Percentiles rank a stretch among this genome's conserved stretches.
These are phyloP conservation scores for Otus sunia DNA, from an alignment of 2,113 vertebrate genomes.

Conservation along the genomic window DNA sequence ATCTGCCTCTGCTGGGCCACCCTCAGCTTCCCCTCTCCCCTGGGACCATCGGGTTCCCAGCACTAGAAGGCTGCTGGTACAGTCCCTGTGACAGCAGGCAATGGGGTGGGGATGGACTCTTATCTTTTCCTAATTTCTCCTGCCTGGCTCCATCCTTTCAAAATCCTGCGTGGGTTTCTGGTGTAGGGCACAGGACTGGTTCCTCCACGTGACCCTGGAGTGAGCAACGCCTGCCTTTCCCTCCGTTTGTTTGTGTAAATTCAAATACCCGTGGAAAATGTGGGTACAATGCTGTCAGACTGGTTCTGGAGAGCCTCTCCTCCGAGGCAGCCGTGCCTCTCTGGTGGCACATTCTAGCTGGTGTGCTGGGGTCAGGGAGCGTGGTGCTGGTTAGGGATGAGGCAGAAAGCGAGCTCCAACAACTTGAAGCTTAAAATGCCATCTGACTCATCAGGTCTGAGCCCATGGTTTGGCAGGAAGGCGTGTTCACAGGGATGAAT, in stretches of 20 bases:
- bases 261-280: neutral
- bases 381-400: fast-evolving
- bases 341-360: fast-evolving
- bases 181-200: neutral
- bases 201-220: neutral
- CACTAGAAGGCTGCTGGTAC: neutral
- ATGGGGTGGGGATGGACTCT: no score
- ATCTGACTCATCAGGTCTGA: neutral
- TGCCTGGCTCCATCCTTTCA: neutral
- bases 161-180: neutral
- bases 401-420: fast-evolving
- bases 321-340: fast-evolving
- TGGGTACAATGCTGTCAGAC: neutral
- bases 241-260: neutral
- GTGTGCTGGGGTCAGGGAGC: neutral
- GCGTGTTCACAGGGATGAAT: fast-evolving
- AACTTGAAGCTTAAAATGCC: neutral
- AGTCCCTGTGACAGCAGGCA: neutral
- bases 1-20: neutral
- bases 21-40: neutral
- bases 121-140: neutral
- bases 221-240: neutral
- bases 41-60: fast-evolving
- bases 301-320: neutral
- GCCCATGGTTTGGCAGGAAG: neutral